Evolutionary conservation across 2,113 vertebrate species (phyloP).

Genomic region (Neolamprologus sp.): DNA sequence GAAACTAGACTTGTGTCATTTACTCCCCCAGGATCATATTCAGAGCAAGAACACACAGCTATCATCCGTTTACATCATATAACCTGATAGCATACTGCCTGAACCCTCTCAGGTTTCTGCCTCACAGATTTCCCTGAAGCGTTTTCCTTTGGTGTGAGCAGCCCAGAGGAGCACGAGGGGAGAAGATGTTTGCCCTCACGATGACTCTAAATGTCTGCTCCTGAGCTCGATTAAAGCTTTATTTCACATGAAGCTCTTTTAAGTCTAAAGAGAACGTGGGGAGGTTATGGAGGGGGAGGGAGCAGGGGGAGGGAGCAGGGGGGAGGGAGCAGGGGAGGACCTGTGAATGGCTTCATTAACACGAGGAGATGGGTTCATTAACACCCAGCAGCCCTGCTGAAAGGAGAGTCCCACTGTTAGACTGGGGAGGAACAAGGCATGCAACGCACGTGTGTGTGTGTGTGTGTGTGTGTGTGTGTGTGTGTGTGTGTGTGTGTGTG

Average conservation of each 20-base stretch:
- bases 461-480: neutral
- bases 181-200: neutral
- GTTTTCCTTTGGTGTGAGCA: neutral
- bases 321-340: neutral
- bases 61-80: neutral
- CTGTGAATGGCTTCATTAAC: constrained; percentile 45
- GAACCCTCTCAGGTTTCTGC: neutral
- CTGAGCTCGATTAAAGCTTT: neutral
- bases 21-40: neutral
- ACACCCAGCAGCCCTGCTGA: neutral
- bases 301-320: neutral
- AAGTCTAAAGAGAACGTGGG: neutral
- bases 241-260: neutral
- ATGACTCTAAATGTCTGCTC: neutral
- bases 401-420: neutral
- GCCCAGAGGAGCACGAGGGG: neutral
- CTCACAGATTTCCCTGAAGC: neutral
- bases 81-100: neutral
- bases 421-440: neutral
- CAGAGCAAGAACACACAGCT: neutral
- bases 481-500: neutral
- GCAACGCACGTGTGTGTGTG: neutral
- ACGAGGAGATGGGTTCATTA: constrained; percentile 29
- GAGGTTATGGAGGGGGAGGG: neutral
- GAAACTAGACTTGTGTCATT: neutral